Percentiles rank a stretch among this genome's conserved stretches.
These are phyloP conservation scores for Uropsilus gracilis DNA, from an alignment of 2,113 vertebrate genomes.

Conservation along the genomic window DNA sequence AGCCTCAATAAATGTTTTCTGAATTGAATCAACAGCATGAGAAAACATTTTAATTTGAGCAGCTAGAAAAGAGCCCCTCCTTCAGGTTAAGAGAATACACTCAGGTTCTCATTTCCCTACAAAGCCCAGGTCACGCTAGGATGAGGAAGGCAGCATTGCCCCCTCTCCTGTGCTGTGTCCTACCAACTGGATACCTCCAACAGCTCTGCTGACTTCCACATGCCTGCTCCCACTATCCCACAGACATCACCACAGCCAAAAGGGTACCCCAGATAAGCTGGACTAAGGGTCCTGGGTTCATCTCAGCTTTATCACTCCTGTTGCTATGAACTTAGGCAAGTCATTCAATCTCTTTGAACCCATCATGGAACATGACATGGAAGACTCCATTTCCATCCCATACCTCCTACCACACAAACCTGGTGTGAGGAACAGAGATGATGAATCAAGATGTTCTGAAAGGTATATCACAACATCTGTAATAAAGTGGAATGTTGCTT, in stretches of 20 bases:
- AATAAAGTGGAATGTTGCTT: neutral
- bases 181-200: neutral
- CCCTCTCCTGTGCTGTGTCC: neutral
- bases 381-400: neutral
- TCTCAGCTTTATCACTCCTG: neutral
- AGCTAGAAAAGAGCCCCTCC: neutral
- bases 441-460: neutral
- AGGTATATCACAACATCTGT: neutral
- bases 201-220: neutral
- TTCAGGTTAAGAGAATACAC: neutral
- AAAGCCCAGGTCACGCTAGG: neutral
- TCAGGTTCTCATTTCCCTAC: neutral
- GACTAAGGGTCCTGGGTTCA: neutral
- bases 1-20: slow-evolving; percentile 58
- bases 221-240: neutral
- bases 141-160: neutral
- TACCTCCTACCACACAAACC: neutral
- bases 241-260: neutral
- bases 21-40: slow-evolving; percentile 35
- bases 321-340: neutral
- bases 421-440: neutral
- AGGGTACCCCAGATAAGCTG: neutral
- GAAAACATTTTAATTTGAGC: slow-evolving; percentile 51
- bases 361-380: neutral
- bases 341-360: neutral